A percentile compares a stretch with the other conserved stretches of the same genome.
Conservation (phyloP, 2,797 vertebrate genomes). For the Carapus acus region DNA sequence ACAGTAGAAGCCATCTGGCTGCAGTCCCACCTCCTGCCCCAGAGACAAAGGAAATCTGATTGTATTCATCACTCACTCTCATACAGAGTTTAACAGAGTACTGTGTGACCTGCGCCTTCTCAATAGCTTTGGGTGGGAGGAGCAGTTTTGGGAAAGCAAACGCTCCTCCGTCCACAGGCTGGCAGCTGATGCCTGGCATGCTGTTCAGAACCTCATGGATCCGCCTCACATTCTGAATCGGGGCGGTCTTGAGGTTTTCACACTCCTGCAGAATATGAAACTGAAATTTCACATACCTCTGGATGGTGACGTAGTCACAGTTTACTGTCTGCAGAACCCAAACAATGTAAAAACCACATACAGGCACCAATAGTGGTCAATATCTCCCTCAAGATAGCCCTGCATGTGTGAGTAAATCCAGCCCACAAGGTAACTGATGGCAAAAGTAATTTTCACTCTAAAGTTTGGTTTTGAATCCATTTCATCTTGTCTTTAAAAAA, state of each 20-base stretch:
- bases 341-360: too few relatives aligned
- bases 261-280: constrained; percentile 56
- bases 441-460: too few relatives aligned
- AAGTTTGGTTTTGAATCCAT: too few relatives aligned
- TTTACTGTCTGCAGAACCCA: too few relatives aligned
- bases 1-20: constrained; percentile 71
- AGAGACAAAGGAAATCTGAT: not conserved
- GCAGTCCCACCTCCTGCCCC: constrained; percentile 52
- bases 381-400: too few relatives aligned
- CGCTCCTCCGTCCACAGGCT: constrained; percentile 60
- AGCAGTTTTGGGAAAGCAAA: constrained; percentile 64
- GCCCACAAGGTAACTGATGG: too few relatives aligned
- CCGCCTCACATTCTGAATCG: constrained; percentile 48
- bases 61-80: not conserved
- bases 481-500: too few relatives aligned
- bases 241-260: constrained; percentile 30
- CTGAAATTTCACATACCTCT: too few relatives aligned
- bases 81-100: not conserved
- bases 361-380: too few relatives aligned
- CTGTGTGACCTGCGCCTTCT: constrained; percentile 63
- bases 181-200: constrained; percentile 61
- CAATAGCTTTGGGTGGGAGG: constrained; percentile 58
- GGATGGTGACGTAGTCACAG: too few relatives aligned
- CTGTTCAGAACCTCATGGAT: constrained; percentile 48
- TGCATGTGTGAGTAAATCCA: too few relatives aligned